phyloP scores from a whole-genome alignment of 1,140 invertebrate species.

The Drosophila guanche region DNA sequence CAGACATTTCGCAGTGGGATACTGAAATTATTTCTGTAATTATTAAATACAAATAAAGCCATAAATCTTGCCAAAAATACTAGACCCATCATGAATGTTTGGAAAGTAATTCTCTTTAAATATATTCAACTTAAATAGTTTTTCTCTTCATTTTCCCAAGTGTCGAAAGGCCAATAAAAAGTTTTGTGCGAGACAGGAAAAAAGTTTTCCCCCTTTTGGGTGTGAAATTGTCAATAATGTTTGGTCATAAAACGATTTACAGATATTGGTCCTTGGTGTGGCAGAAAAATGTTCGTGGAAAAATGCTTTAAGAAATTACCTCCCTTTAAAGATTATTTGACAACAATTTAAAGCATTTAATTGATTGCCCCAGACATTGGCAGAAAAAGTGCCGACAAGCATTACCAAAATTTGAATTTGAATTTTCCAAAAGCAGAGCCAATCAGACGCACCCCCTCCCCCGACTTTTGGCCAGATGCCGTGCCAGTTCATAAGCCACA shows the following conservation, averaged over 20 bases:
- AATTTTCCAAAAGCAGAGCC: constrained; percentile 33
- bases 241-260: constrained; percentile 57
- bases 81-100: neutral
- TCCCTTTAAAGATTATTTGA: neutral
- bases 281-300: neutral
- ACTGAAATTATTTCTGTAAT: constrained; percentile 19
- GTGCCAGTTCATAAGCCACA: constrained; percentile 77
- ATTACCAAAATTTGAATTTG: constrained; percentile 64
- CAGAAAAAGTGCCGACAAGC: constrained; percentile 38
- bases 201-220: constrained; percentile 37
- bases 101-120: neutral
- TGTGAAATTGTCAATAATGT: constrained; percentile 56
- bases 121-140: constrained; percentile 13
- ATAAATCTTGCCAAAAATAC: constrained; percentile 51
- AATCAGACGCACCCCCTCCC: constrained; percentile 22
- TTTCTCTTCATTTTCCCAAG: constrained; percentile 5
- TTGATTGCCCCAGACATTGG: constrained; percentile 50
- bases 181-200: constrained; percentile 32
- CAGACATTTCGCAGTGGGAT: neutral
- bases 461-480: constrained; percentile 25
- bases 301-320: neutral
- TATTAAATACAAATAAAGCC: constrained; percentile 11
- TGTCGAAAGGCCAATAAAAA: constrained; percentile 10
- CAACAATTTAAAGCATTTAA: constrained; percentile 60
- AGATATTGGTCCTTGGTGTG: constrained; percentile 42